Conservation (phyloP, 30 jellyfish, hydroid and myxozoan species). For the Aurelia aurita region DNA sequence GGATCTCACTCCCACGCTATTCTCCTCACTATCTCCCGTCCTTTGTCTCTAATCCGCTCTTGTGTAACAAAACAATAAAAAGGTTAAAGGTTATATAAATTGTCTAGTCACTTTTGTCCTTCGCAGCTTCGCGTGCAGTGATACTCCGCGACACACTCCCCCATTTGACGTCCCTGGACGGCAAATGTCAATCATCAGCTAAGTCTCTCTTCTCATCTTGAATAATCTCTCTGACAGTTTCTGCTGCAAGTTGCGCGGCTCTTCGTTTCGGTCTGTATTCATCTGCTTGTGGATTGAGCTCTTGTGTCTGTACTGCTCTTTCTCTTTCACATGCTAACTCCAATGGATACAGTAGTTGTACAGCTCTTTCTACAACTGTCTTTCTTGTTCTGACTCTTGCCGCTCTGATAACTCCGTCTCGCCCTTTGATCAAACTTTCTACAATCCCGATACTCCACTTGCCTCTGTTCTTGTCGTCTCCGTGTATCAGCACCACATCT, state of each 20-base stretch:
- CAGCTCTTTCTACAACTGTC: too few species aligned
- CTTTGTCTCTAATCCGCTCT: too few species aligned
- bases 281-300: slow-evolving; percentile 21
- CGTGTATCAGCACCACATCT: slow-evolving; percentile 42
- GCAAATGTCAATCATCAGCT: slow-evolving; percentile 9
- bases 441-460: slow-evolving; percentile 46
- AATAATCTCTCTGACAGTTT: not conserved
- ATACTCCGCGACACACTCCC: slow-evolving; percentile 34
- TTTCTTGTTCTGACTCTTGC: not conserved
- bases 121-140: not conserved
- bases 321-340: slow-evolving; percentile 59
- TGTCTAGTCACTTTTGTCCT: too few species aligned
- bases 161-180: slow-evolving; percentile 25
- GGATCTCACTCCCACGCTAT: too few species aligned
- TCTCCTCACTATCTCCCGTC: too few species aligned
- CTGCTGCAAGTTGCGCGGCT: slow-evolving; percentile 1
- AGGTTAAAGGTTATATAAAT: too few species aligned
- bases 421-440: slow-evolving; percentile 5
- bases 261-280: slow-evolving; percentile 17
- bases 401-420: slow-evolving; percentile 46
- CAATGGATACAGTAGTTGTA: too few species aligned
- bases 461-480: slow-evolving; percentile 68
- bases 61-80: too few species aligned
- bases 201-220: not conserved
- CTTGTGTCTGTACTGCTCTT: not conserved